Evolutionary conservation across 2,888 invertebrate species (phyloP).

Genomic region (Pelosia muscerda): DNA sequence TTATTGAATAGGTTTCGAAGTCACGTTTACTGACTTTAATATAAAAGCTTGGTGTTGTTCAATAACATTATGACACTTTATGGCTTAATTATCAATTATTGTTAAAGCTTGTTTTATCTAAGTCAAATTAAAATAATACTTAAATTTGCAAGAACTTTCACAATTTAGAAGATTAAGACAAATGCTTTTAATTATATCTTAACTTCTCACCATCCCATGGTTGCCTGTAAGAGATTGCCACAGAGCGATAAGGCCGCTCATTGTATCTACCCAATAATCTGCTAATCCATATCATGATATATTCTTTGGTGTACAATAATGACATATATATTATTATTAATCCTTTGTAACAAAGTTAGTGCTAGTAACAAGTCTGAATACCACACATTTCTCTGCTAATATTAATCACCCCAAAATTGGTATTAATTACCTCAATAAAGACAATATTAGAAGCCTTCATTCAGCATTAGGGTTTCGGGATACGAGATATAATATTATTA

Average conservation of each 20-base stretch:
- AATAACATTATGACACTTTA: conserved; percentile 19
- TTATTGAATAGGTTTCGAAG: conserved; percentile 30
- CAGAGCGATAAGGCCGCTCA: too few species aligned
- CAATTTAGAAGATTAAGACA: not conserved
- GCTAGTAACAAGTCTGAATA: not conserved
- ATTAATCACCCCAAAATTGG: not conserved
- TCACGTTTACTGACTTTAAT: conserved; percentile 26
- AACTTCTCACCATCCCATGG: too few species aligned
- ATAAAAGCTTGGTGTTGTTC: conserved; percentile 22
- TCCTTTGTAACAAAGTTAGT: not conserved
- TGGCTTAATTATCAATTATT: not conserved
- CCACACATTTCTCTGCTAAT: not conserved
- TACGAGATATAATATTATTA: conserved; percentile 17
- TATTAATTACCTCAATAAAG: conserved; percentile 1
- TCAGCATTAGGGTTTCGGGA: not conserved
- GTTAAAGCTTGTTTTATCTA: not conserved
- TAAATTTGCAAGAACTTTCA: not conserved
- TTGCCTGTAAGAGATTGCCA: too few species aligned
- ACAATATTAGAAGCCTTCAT: not conserved
- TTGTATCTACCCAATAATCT: too few species aligned
- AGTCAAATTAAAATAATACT: not conserved
- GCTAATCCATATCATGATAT: too few species aligned
- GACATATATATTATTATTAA: too few species aligned
- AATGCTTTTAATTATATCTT: not conserved
- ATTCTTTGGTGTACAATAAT: too few species aligned